phyloP scores from a whole-genome alignment of 2,113 vertebrate genomes.

The Todiramphus chloris region DNA sequence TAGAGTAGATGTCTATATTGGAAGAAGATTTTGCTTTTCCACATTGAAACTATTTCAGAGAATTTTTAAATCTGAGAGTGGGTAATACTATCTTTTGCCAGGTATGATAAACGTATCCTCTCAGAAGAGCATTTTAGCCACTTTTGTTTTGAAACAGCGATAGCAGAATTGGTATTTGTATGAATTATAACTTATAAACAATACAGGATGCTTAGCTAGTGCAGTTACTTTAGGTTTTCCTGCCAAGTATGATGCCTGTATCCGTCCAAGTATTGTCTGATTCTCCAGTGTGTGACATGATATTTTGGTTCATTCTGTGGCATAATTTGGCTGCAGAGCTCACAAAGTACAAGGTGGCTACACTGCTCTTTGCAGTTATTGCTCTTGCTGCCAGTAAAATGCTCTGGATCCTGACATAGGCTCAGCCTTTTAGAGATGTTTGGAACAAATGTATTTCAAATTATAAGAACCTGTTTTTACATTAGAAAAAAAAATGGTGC shows the following conservation, averaged over 20 bases:
- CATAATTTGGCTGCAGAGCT: neutral
- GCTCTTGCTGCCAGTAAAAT: neutral
- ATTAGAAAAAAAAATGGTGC: neutral
- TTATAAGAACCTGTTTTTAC: neutral
- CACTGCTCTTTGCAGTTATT: neutral
- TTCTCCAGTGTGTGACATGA: neutral
- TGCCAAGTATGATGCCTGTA: neutral
- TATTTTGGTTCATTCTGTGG: neutral
- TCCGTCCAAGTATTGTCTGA: neutral
- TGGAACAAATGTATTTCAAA: neutral
- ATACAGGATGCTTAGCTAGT: neutral
- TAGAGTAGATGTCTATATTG: conserved; percentile 22
- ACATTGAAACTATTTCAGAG: neutral
- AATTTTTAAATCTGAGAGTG: neutral
- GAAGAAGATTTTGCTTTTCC: conserved; percentile 11
- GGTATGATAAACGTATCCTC: neutral
- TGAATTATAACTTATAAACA: neutral
- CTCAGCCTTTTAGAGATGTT: neutral
- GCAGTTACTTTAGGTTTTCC: neutral
- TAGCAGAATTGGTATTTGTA: neutral
- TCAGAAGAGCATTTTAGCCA: neutral
- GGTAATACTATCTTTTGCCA: neutral
- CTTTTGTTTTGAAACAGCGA: neutral
- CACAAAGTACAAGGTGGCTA: neutral
- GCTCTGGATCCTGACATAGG: neutral